phyloP scores from a whole-genome alignment of 1,140 invertebrate species.

The Eriosoma lanigerum region DNA sequence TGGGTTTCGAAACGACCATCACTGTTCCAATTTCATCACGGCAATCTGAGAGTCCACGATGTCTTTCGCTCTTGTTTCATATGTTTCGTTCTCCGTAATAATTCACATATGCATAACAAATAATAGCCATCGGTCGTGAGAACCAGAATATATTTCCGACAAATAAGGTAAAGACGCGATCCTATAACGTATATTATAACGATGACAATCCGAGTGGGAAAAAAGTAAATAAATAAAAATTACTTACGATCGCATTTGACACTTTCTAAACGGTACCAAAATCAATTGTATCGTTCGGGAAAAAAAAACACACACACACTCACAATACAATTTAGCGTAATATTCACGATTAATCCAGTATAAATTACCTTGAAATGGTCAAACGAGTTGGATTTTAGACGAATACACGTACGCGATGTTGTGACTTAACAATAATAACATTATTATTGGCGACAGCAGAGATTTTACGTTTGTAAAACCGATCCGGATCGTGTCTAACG shows the following conservation, averaged over 20 bases:
- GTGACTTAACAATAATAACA: background rate
- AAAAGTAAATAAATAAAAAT: no score
- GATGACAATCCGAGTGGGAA: slow-evolving; percentile 22
- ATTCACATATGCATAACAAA: slow-evolving; percentile 22
- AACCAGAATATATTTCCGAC: slow-evolving; percentile 43
- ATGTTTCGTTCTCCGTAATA: slow-evolving; percentile 10
- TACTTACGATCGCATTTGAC: background rate
- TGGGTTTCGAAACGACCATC: slow-evolving; percentile 26
- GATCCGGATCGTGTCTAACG: background rate
- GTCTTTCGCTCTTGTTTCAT: background rate
- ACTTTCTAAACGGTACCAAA: slow-evolving; percentile 45
- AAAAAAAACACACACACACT: no score
- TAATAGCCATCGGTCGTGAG: slow-evolving; percentile 32
- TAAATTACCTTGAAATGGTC: background rate
- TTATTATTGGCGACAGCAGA: no score
- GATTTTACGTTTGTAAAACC: background rate
- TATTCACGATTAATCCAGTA: background rate
- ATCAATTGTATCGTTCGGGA: background rate
- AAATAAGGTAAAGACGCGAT: slow-evolving; percentile 49
- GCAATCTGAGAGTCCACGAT: slow-evolving; percentile 33
- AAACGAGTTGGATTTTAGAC: background rate
- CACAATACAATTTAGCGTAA: no score
- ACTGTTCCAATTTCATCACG: slow-evolving; percentile 27
- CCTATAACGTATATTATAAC: background rate
- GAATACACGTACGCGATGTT: no score